phyloP scores from a whole-genome alignment of 2,797 vertebrate genomes.

The Oreochromis mossambicus region DNA sequence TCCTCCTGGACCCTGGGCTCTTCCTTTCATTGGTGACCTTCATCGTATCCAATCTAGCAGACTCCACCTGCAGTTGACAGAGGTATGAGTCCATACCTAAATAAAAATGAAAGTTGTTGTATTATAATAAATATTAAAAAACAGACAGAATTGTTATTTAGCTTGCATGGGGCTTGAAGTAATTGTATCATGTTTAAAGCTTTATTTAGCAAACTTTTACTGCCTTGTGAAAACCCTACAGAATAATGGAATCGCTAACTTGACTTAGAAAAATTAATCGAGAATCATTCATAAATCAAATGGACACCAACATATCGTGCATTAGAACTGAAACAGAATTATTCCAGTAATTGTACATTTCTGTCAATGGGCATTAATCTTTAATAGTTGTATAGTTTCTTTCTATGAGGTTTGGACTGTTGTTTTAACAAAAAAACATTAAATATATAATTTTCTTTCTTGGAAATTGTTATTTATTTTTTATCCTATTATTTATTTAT shows the following conservation, averaged over 20 bases:
- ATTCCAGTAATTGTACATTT: neutral
- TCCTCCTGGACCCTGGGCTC: conserved; percentile 72
- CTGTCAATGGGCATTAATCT: no score
- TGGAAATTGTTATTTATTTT: neutral
- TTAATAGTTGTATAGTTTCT: neutral
- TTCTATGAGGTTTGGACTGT: neutral
- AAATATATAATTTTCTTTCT: neutral
- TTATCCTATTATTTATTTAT: neutral
- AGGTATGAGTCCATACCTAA: neutral
- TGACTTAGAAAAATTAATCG: no score
- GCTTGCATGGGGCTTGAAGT: neutral
- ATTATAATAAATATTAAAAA: neutral
- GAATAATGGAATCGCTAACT: no score
- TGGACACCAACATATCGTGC: neutral
- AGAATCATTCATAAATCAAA: neutral
- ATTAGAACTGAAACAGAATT: neutral
- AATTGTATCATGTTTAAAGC: neutral
- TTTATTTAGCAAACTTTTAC: neutral
- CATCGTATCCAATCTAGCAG: neutral
- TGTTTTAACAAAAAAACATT: neutral
- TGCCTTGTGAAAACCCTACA: neutral
- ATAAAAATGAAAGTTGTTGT: neutral
- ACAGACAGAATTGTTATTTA: neutral
- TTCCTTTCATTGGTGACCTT: conserved; percentile 67
- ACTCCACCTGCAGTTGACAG: neutral